Evolutionary conservation across 2,797 vertebrate genomes (phyloP), one percentile per base, ranked within the genome.

Genomic region (Antennarius maculatus): DNA sequence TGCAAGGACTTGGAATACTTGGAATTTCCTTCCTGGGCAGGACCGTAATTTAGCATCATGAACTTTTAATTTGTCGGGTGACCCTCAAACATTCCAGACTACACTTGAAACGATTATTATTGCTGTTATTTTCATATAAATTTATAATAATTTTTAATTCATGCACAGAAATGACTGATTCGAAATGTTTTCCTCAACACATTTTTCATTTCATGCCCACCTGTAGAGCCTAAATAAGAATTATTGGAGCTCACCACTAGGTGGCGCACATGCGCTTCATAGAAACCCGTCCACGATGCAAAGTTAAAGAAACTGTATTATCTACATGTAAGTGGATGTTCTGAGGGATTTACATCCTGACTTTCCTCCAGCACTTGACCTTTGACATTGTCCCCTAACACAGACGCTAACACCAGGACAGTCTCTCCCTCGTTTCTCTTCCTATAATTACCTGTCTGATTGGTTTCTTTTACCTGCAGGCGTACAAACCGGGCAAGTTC

Each of bases 361-460:
- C 73, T 71, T 55, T 9, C 59, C 51, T 61, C 50, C 45, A 70
- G 51, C 8, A 0, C 29, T 51, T 69, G 45, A 54, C 43, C 70
- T 70, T 77, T 74, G 54, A 72, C 16, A 59, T 50, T 58, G 51
- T 66, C 42, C 61, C 50, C 66, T 59, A 52, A 69, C 42, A 62
- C 29, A 73, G 74, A 75, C 12, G 12, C 29, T n/a, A 71, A 69
- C 42, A 69, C 50, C 73, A 31, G 66, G 49, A 77, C 4, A 69
- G 29, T 55, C 46, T 54, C 43, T 6, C 57, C 43, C 49, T 31
- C 56, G 49, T 77, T 73, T 49, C 56, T 79, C 76, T 60, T 75
- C 52, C 47, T 84, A 56, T 82, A 85, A 86, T 91, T 84, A 77
- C 47, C 46, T 63, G 55, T 71, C 72, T 86, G 86, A 90, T 89